Percentiles rank a stretch among this genome's conserved stretches.
phyloP scores from a whole-genome alignment of 2,797 vertebrate genomes.

The Chromis chromis region DNA sequence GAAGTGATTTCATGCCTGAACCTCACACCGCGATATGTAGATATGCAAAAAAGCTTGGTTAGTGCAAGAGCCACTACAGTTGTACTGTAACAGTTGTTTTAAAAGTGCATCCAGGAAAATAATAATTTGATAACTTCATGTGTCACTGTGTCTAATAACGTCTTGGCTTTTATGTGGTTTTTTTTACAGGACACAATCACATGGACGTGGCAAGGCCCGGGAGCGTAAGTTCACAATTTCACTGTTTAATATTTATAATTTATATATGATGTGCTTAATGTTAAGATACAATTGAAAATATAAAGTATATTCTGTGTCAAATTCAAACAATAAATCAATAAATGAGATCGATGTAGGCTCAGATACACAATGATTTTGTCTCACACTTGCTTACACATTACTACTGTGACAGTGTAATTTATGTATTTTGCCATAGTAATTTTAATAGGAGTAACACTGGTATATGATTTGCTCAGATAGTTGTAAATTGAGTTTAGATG shows the following conservation, averaged over 20 bases:
- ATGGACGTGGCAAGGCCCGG: conserved; percentile 98
- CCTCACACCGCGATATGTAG: background rate
- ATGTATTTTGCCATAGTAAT: no score
- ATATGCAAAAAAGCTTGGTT: background rate
- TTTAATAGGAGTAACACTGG: no score
- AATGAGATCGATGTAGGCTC: background rate
- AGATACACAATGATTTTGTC: background rate
- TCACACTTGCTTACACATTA: no score
- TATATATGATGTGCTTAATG: background rate
- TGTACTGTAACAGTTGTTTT: background rate
- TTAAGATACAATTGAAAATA: background rate
- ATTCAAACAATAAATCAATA: background rate
- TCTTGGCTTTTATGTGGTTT: background rate
- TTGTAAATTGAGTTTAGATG: no score
- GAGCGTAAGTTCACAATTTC: conserved; percentile 90
- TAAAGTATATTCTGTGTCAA: background rate
- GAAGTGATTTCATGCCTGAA: background rate
- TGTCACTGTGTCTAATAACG: background rate
- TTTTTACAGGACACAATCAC: conserved; percentile 93
- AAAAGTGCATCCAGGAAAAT: background rate
- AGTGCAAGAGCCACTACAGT: background rate
- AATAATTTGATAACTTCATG: no score
- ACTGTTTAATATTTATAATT: conserved; percentile 6
- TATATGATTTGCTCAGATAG: no score
- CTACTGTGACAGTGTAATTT: no score